Evolutionary conservation across 2,888 invertebrate species (phyloP).

Genomic region (Branchipolynoe longqiensis): DNA sequence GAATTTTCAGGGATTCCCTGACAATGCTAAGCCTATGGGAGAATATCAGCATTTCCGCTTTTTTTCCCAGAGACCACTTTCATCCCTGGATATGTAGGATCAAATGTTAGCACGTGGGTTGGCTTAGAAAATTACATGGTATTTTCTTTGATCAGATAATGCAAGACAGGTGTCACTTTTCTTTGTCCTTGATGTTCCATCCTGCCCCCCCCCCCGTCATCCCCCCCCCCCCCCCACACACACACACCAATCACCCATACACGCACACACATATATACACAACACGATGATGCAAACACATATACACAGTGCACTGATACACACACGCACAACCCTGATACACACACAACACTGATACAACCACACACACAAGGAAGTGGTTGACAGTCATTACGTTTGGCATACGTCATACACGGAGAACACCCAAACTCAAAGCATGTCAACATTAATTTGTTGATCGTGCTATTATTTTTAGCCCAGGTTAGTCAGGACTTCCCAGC

Average conservation of each 20-base stretch:
- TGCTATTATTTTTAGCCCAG: constrained; percentile 47
- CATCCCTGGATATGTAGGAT: too few species aligned
- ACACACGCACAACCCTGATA: neutral
- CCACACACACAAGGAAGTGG: neutral
- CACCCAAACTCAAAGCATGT: constrained; percentile 49
- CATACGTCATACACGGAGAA: constrained; percentile 30
- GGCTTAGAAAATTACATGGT: too few species aligned
- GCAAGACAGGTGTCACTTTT: too few species aligned
- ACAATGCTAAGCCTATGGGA: too few species aligned
- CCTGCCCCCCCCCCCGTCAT: neutral
- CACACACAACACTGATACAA: neutral
- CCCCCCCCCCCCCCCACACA: neutral
- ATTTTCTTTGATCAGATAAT: too few species aligned
- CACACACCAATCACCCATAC: neutral
- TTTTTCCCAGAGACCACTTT: too few species aligned
- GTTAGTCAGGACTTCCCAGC: constrained; percentile 37
- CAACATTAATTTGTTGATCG: constrained; percentile 37
- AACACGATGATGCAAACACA: neutral
- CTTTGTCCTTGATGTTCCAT: too few species aligned
- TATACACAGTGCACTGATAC: neutral
- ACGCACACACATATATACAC: neutral
- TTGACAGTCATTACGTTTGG: neutral
- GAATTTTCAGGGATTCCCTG: too few species aligned
- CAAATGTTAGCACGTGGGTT: too few species aligned
- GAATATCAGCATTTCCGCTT: too few species aligned